Evolutionary conservation across 2,888 invertebrate species (phyloP), one percentile per base, ranked within the genome.

Genomic region (Priapulus caudatus): DNA sequence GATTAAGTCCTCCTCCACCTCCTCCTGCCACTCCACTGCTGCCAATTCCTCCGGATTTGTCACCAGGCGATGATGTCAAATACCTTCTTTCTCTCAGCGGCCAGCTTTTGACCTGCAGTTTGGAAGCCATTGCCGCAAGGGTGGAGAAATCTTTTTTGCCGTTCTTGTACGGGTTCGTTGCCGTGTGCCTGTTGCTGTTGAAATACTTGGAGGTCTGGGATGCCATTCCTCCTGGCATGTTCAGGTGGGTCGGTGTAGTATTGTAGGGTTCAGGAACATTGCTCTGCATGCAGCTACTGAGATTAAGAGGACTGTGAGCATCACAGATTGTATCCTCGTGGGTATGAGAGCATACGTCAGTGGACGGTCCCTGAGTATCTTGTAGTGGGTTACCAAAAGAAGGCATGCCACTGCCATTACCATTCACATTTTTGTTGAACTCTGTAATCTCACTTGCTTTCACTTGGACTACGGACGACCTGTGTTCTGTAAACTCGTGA

Each of bases 221-320:
- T 79, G 80, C 81, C 56, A 81, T 80, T 1, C 83, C 82, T 1
- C 83, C 83, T 0, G 83, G 83, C 83, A 83, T 83, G 60, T 80
- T 80, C n/a, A 82, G 71, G 63, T 83, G 81, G 2, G 63, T 59
- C n/a, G 78, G 79, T 5, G 24, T 51, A 1, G 71, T 65, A 19
- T 57, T 58, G 55, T 70, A 74, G 1, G 83, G 84, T 54, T 78
- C 77, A 0, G 84, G 84, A 0, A 84, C 84, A 69, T 81, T 83
- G 54, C 79, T 82, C 65, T 84, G 84, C 83, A 84, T 84, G 0
- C 78, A 78, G 1, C 81, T 79, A 56, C 78, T 79, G 4, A 83
- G 71, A 64, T 77, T 82, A 1, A 83, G 77, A 4, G 80, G 77
- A 1, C 81, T 81, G 48, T 74, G 74, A 56, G 81, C 81, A 62